phyloP scores from a whole-genome alignment of 1,140 invertebrate species.

The Neoseiulus cucumeris region DNA sequence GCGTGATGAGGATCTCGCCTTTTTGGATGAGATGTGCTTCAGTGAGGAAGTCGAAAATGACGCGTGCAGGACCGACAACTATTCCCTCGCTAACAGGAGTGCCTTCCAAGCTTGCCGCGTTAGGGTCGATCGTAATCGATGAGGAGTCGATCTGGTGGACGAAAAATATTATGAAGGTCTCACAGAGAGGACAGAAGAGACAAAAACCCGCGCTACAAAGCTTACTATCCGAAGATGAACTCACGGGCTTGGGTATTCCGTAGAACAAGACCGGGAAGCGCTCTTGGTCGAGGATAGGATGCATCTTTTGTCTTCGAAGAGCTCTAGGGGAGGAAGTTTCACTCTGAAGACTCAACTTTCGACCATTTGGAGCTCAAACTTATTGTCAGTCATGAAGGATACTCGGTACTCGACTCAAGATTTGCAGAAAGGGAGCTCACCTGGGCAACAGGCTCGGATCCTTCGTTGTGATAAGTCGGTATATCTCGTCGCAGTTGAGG shows the following conservation, averaged over 20 bases:
- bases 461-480: slow-evolving; percentile 33
- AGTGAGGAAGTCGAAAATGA: background rate
- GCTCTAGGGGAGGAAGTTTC: background rate
- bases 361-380: too few relatives aligned
- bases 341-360: too few relatives aligned
- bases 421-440: slow-evolving; percentile 34
- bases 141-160: background rate
- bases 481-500: slow-evolving; percentile 44
- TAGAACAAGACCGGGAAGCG: background rate
- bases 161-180: background rate
- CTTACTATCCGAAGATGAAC: background rate
- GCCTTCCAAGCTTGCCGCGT: background rate
- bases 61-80: background rate
- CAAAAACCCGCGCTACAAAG: too few relatives aligned
- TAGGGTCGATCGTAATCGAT: background rate
- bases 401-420: too few relatives aligned
- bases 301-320: background rate
- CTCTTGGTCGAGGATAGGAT: background rate
- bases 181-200: background rate
- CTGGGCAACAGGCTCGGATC: slow-evolving; percentile 40
- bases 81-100: background rate
- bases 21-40: background rate
- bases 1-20: slow-evolving; percentile 5
- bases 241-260: background rate
- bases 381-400: too few relatives aligned